Conservation (phyloP, 2,888 invertebrate species). For the Abscondita cerata region DNA sequence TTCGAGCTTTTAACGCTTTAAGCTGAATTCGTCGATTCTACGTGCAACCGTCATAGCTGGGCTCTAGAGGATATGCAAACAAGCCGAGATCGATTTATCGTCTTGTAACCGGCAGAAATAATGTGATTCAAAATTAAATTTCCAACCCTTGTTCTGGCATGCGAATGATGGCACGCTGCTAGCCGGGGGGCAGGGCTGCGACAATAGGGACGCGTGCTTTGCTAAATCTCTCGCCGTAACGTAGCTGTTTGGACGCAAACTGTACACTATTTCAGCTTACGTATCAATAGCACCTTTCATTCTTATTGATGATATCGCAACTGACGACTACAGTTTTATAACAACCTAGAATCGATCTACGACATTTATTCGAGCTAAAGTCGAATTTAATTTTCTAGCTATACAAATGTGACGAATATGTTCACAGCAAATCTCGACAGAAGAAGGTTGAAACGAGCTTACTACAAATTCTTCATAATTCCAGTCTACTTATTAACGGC, state of each 20-base stretch:
- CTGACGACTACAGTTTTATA: background rate
- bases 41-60: constrained; percentile 31
- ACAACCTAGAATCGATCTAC: background rate
- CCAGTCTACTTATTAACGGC: constrained; percentile 48
- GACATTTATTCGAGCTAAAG: background rate
- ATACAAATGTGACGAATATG: constrained; percentile 40
- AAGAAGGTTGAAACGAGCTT: constrained; percentile 37
- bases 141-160: constrained; percentile 51
- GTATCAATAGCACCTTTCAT: background rate
- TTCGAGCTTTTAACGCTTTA: constrained; percentile 30
- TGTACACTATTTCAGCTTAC: constrained; percentile 16
- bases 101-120: constrained; percentile 54
- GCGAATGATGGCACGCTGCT: constrained; percentile 50
- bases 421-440: constrained; percentile 39
- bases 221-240: constrained; percentile 35
- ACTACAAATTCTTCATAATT: constrained; percentile 49
- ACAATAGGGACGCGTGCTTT: constrained; percentile 34
- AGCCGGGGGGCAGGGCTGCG: constrained; percentile 44
- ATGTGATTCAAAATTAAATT: constrained; percentile 56
- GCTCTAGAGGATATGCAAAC: constrained; percentile 41
- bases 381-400: constrained; percentile 2
- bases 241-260: constrained; percentile 28
- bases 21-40: constrained; percentile 30
- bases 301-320: too few species aligned
- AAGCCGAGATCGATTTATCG: constrained; percentile 52